Conservation (phyloP, 2,113 vertebrate genomes). For the Anarrhichthys ocellatus region DNA sequence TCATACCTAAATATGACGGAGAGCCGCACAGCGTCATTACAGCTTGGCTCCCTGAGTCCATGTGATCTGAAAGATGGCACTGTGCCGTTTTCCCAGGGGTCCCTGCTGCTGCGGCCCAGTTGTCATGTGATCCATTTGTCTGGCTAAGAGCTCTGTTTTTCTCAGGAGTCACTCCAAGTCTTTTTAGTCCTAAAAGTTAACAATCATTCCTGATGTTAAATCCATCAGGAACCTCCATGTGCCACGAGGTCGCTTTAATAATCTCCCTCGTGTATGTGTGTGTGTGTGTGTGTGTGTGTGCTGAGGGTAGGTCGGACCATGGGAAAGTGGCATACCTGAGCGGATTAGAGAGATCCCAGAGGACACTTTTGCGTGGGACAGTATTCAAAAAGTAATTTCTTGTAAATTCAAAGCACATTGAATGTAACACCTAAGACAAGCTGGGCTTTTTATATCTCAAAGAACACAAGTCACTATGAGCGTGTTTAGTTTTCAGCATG, state of each 20-base stretch:
- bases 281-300: constrained; percentile 55
- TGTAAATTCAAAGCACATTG: constrained; percentile 54
- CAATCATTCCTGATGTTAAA: constrained; percentile 83
- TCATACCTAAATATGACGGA: constrained; percentile 68
- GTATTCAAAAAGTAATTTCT: constrained; percentile 63
- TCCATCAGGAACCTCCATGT: constrained; percentile 79
- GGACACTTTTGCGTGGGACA: constrained; percentile 69
- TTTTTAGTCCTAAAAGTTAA: constrained; percentile 79
- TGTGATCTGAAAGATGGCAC: constrained; percentile 73
- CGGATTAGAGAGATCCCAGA: constrained; percentile 76
- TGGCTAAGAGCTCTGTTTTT: constrained; percentile 72
- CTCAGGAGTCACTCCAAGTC: constrained; percentile 79
- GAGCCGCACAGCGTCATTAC: constrained; percentile 50
- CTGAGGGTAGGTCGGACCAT: constrained; percentile 70
- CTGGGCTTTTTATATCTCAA: constrained; percentile 11
- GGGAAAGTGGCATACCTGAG: constrained; percentile 81
- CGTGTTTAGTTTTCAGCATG: not conserved
- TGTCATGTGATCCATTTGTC: constrained; percentile 81
- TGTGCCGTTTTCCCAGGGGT: constrained; percentile 80
- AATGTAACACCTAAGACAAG: constrained; percentile 37
- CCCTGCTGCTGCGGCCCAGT: constrained; percentile 64
- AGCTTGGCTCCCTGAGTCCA: constrained; percentile 46
- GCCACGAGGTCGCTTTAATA: constrained; percentile 80
- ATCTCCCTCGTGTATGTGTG: constrained; percentile 67
- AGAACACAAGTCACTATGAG: not conserved